Evolutionary conservation across 1,140 invertebrate species (phyloP), one percentile per base, ranked within the genome.

Genomic region (Brachionus rotundiformis): DNA sequence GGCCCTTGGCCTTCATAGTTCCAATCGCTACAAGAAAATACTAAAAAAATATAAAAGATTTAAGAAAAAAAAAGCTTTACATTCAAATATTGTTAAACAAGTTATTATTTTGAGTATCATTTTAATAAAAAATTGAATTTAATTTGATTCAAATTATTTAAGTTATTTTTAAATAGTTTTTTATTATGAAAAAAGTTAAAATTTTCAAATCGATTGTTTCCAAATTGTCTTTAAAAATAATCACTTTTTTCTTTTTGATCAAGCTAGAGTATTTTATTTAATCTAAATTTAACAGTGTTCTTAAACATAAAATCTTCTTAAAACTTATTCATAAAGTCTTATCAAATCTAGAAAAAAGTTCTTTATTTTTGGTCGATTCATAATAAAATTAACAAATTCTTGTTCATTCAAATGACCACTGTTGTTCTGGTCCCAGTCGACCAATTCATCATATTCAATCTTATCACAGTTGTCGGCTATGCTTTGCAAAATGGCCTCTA

Each of bases 1-100:
- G 76, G 76, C 3, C 76, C 76, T 4, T 36, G 7, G 6, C 47
- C 47, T 79, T 54, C 13, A 59, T 79, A 79, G 47, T 79, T 63
- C 76, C 76, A 79, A 13, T 79, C 47, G 29, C 76, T 54, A 31
- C 76, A 16, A 0, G 13, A 25, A 25, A 73, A 3, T 8, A 8
- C 68, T 73, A 25, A 36, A 36, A 19, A 68, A 41, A 16, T 36
- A n/a, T 54, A 54, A 54, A 8, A 54, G 1, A 23, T 25, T 23
- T 54, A 19, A 23, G 8, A 19, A 19, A 19, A 8, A 3, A 16
- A 19, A 23, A 54, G n/a, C 16, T 25, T 54, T 54, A 54, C 47
- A 7, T 1, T 54, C 23, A 8, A 54, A 54, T 7, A 54, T 54
- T 6, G 47, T 1, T 16, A 54, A 16, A 54, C 47, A 19, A 23